Base-by-base conservation (phyloP, 1,140 invertebrate genomes). In the Bradynema listronoti region DNA sequence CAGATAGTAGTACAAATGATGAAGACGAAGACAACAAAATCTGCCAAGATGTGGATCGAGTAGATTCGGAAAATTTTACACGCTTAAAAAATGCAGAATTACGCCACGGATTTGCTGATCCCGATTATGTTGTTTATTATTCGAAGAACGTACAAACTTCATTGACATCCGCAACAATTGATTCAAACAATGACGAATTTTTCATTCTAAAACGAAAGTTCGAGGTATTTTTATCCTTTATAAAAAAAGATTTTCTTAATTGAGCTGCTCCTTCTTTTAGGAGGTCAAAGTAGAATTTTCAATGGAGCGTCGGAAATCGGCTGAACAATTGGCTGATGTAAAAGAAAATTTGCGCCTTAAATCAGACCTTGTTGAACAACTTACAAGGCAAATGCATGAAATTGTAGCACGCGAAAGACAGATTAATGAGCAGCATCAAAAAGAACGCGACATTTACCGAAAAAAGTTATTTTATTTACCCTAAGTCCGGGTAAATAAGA, bases 371-470 rank as follows among this genome's bases (percentile, higher is more conserved):
- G 68, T 77, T 3, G 68, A 78, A 39, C 34, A 56, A 19, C 47
- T 77, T 2, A 69, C 64, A 4, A 62, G 45, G 50, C 74, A 78
- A 30, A 52, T 77, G 57, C n/a, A n/a, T n/a, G 69, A 77, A 41
- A 41, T 61, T 16, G 50, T 70, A 16, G 63, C 71, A 4, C 58
- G 53, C 30, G 67, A 66, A 9, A n/a, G 57, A 2, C 65, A 66
- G 11, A 0, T 49, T n/a, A 61, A 39, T n/a, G 63, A 70, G 42
- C 16, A 64, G 11, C 36, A 54, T 22, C 73, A 73, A 42, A 47
- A n/a, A n/a, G 71, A 73, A 59, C 42, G 73, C 22, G 73, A 73
- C 27, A 22, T 63, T 4, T 63, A 68, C 36, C 46, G 58, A 25
- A 61, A 57, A 43, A 56, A 45, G 59, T 54, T 11, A 25, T 5